A percentile compares a stretch with the other conserved stretches of the same genome.
phyloP scores from a whole-genome alignment of 2,888 invertebrate genomes.

The Athalia rosae region DNA sequence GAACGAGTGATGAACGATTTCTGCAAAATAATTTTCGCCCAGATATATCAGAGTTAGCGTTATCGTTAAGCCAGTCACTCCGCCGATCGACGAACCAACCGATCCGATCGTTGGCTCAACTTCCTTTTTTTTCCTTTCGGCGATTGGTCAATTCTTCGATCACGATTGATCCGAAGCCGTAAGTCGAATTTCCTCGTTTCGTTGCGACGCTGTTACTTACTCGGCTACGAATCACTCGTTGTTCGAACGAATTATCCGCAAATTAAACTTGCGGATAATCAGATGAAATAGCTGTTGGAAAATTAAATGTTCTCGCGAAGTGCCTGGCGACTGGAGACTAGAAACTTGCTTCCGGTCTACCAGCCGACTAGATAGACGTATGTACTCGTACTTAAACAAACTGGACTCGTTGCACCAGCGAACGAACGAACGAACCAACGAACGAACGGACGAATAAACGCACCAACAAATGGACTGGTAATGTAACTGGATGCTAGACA shows the following conservation, averaged over 20 bases:
- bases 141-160: too few species aligned
- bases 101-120: not conserved
- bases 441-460: slow-evolving; percentile 37
- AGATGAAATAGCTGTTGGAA: slow-evolving; percentile 6
- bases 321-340: slow-evolving; percentile 29
- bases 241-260: not conserved
- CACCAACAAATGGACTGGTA: slow-evolving; percentile 29
- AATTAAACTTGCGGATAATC: slow-evolving; percentile 11
- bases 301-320: slow-evolving; percentile 12
- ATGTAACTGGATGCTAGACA: slow-evolving; percentile 44
- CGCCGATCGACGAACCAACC: not conserved
- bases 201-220: not conserved
- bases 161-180: too few species aligned
- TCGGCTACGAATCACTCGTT: not conserved
- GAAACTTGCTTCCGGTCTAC: slow-evolving; percentile 26
- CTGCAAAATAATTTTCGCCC: slow-evolving; percentile 11
- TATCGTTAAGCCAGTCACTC: not conserved
- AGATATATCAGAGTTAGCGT: slow-evolving; percentile 2
- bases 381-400: slow-evolving; percentile 22
- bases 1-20: slow-evolving; percentile 21
- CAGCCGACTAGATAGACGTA: slow-evolving; percentile 21
- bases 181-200: too few species aligned
- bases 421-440: slow-evolving; percentile 40
- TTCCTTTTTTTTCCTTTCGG: too few species aligned
- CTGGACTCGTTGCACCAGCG: slow-evolving; percentile 28